Evolutionary conservation across 1,140 invertebrate genomes (phyloP).

Genomic region (Lanistes nyassanus): DNA sequence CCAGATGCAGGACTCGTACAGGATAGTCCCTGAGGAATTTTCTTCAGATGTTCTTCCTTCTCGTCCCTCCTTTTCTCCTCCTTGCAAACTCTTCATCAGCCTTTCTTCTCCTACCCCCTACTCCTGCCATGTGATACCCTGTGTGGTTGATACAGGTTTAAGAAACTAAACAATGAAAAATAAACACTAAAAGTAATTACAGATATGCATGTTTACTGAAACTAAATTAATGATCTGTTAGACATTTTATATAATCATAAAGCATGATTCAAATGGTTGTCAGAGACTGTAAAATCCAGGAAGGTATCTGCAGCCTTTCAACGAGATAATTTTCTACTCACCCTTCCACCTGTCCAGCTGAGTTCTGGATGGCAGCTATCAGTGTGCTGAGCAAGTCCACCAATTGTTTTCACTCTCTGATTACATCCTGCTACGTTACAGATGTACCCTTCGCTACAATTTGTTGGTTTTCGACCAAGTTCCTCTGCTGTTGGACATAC

Average conservation of each 20-base stretch:
- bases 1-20: too few relatives aligned
- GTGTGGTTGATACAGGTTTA: too few relatives aligned
- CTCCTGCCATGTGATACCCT: too few relatives aligned
- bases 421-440: neutral
- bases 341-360: neutral
- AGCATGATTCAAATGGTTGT: neutral
- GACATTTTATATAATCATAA: neutral
- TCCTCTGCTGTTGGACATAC: slow-evolving; percentile 11
- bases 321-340: neutral
- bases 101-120: too few relatives aligned
- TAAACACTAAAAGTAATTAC: too few relatives aligned
- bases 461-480: neutral
- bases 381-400: neutral
- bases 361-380: neutral
- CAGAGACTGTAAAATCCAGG: neutral
- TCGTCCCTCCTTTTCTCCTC: too few relatives aligned
- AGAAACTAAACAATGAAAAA: too few relatives aligned
- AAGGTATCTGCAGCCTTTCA: too few relatives aligned
- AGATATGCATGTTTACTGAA: neutral
- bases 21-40: too few relatives aligned
- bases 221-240: neutral
- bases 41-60: too few relatives aligned
- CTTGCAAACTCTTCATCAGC: too few relatives aligned
- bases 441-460: too few relatives aligned
- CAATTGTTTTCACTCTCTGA: neutral